Evolutionary conservation across 2,888 invertebrate species (phyloP).

Genomic region (Aleiodes testaceus): DNA sequence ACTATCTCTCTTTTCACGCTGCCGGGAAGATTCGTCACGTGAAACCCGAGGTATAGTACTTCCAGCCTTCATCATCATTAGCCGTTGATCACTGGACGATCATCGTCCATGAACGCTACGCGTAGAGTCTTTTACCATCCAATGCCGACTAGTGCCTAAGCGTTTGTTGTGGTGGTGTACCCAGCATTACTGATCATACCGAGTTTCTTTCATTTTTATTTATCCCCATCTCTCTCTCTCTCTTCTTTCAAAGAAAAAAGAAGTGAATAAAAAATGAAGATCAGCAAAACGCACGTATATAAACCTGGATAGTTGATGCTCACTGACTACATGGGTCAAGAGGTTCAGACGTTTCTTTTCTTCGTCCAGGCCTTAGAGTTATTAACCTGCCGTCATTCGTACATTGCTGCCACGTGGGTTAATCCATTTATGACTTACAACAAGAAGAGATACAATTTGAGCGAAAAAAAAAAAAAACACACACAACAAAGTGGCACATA

Average conservation of each 20-base stretch:
- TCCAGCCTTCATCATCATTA: constrained; percentile 62
- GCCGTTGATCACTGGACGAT: constrained; percentile 61
- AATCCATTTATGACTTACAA: constrained; percentile 37
- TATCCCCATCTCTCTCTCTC: too few relatives aligned
- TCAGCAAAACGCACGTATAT: constrained; percentile 15
- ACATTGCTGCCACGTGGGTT: constrained; percentile 41
- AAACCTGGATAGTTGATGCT: constrained; percentile 40
- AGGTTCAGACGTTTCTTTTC: constrained; percentile 9
- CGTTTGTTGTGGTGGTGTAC: constrained; percentile 18
- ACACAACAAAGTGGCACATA: constrained; percentile 28
- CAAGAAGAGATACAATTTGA: constrained; percentile 12
- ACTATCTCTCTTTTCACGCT: constrained; percentile 33
- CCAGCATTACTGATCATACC: constrained; percentile 22
- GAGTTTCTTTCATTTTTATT: not conserved
- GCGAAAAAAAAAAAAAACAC: not conserved
- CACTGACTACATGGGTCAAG: constrained; percentile 23
- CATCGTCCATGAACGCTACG: constrained; percentile 46
- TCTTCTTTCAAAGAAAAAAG: not conserved
- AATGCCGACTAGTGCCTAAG: constrained; percentile 27
- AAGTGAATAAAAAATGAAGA: constrained; percentile 13
- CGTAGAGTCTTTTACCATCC: constrained; percentile 6
- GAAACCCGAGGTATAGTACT: constrained; percentile 21
- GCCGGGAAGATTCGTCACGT: constrained; percentile 37
- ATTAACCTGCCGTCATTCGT: constrained; percentile 45
- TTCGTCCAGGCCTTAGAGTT: constrained; percentile 37